Evolutionary conservation across 2,797 vertebrate genomes (phyloP), one percentile per base, ranked within the genome.

Genomic region (Bradypodion ventrale): DNA sequence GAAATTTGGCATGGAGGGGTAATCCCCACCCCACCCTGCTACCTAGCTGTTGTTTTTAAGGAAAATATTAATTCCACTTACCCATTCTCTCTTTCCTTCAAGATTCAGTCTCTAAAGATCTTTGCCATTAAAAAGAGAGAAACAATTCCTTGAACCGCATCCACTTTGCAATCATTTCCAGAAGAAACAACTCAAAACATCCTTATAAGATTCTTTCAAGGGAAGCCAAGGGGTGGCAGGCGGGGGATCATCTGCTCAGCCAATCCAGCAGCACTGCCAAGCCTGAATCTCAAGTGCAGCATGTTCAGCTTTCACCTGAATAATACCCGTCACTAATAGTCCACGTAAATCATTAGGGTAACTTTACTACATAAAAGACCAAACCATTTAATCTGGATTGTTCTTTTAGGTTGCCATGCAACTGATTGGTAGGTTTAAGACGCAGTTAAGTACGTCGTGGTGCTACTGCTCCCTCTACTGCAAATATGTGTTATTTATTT

Each of bases 401-500:
- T 68, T 91, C 91, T 90, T 90, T 84, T 87, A 90, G 88, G 80
- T 60, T 90, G 1, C 78, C 87, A 84, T 59, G 89, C 52, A 80
- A 85, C 79, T 60, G 82, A 85, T 42, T 88, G 80, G 60, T 42
- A 73, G 52, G 76, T 42, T 23, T 81, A 79, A 74, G 79, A 74
- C 83, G 75, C 84, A 92, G 78, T 1, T n/a, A 78, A 12, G 85
- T 25, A 68, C 94, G 92, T 63, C 72, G 83, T 32, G 74, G 89
- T 94, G 85, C 84, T 93, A 93, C 75, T 96, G 95, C 95, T 95
- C 95, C 95, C 94, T 94, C 96, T 96, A 92, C 93, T 89, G 95
- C 93, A 94, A 95, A 94, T 87, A 90, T 52, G 76, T 78, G 83
- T 83, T 91, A 85, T 82, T 74, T 86, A 72, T 29, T 66, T 68